phyloP scores from a whole-genome alignment of 2,888 invertebrate species.

The Heteromurus nitidus region DNA sequence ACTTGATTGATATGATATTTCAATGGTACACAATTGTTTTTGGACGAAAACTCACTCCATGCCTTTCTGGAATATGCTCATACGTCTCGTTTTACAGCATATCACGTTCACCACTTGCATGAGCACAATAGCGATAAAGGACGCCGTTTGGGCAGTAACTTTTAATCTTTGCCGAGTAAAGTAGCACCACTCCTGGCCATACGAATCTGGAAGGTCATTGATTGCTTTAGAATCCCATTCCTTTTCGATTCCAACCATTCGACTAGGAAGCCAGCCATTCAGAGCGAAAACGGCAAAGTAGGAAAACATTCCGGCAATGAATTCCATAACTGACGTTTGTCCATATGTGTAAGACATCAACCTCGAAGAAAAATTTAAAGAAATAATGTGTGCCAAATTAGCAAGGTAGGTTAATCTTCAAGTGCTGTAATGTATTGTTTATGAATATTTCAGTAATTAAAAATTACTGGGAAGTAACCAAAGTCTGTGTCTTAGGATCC shows the following conservation, averaged over 20 bases:
- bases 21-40: not conserved
- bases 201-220: conserved; percentile 70
- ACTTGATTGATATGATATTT: not conserved
- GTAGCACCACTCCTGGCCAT: conserved; percentile 71
- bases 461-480: conserved; percentile 78
- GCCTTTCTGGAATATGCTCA: conserved; percentile 70
- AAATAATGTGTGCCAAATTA: not conserved
- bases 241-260: conserved; percentile 47
- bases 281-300: conserved; percentile 67
- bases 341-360: conserved; percentile 70
- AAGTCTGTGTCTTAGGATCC: conserved; percentile 80
- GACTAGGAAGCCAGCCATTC: conserved; percentile 68
- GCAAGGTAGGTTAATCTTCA: not conserved
- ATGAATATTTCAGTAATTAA: not conserved
- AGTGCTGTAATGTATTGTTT: not conserved
- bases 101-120: conserved; percentile 71
- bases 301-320: conserved; percentile 67
- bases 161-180: not conserved
- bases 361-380: conserved; percentile 39
- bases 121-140: conserved; percentile 71
- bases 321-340: conserved; percentile 70
- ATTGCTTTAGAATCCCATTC: conserved; percentile 67
- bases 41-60: conserved; percentile 74
- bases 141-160: conserved; percentile 63
- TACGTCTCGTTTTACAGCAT: conserved; percentile 70